phyloP scores from a whole-genome alignment of 2,797 vertebrate species.

The Margarornis squamiger region DNA sequence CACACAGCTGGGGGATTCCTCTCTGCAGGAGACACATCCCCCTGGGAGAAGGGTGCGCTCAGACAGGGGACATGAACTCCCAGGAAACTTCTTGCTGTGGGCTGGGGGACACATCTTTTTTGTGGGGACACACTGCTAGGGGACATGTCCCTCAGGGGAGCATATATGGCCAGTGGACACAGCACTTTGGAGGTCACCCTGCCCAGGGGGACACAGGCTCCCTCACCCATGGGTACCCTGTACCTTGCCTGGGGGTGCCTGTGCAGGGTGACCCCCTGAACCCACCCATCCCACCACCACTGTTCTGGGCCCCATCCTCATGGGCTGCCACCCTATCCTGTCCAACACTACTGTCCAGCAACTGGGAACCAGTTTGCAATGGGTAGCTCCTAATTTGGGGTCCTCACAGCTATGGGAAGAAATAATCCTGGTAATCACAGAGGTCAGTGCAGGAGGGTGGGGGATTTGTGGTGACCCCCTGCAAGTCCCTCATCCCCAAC shows the following conservation, averaged over 20 bases:
- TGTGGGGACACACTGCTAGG: neutral
- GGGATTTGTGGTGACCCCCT: neutral
- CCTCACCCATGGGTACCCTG: fast-evolving
- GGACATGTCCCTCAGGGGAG: neutral
- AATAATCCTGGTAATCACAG: neutral
- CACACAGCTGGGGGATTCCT: neutral
- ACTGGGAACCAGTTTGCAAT: neutral
- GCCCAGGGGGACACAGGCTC: neutral
- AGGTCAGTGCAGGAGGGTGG: neutral
- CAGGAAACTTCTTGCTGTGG: neutral
- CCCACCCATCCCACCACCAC: neutral
- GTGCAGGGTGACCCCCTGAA: neutral
- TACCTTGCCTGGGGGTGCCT: neutral
- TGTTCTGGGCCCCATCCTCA: fast-evolving
- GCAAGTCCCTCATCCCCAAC: fast-evolving
- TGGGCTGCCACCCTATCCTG: neutral
- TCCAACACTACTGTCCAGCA: neutral
- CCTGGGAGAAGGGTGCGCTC: fast-evolving
- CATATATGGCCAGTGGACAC: neutral
- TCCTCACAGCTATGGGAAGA: neutral
- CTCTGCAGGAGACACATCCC: neutral
- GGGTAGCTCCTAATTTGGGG: neutral
- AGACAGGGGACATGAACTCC: neutral
- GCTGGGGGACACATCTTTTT: neutral
- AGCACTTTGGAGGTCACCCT: neutral